Conservation (phyloP, 2,888 invertebrate species). For the Polia nebulosa region DNA sequence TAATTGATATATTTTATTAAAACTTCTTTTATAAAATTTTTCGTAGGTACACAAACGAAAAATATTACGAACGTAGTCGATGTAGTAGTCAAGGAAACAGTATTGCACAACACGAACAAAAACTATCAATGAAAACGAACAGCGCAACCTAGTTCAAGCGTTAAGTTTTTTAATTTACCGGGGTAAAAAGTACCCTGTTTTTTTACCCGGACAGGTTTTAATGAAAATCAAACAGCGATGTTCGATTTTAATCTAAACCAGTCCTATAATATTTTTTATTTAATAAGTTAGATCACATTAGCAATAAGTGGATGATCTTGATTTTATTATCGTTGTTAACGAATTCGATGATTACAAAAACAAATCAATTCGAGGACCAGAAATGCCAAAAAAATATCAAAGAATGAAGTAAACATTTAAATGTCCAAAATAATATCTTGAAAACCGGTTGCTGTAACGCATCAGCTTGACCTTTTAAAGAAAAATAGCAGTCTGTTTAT, state of each 20-base stretch:
- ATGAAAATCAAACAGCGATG: neutral
- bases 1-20: too few relatives aligned
- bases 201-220: neutral
- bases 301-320: neutral
- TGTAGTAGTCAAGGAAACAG: constrained; percentile 10
- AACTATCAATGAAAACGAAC: constrained; percentile 22
- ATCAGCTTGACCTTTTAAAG: constrained; percentile 47
- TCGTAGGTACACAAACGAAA: too few relatives aligned
- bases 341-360: constrained; percentile 7
- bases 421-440: constrained; percentile 1
- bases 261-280: too few relatives aligned
- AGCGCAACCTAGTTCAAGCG: constrained; percentile 10
- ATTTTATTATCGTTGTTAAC: neutral
- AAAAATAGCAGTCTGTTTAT: neutral
- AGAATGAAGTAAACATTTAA: neutral
- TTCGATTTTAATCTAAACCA: constrained; percentile 21
- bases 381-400: constrained; percentile 1
- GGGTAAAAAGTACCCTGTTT: neutral
- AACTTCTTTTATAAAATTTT: too few relatives aligned
- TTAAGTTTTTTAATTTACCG: constrained; percentile 35
- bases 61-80: neutral
- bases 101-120: constrained; percentile 15
- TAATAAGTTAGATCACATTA: neutral
- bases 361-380: neutral
- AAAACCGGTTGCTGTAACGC: constrained; percentile 36